A percentile compares a stretch with the other conserved stretches of the same genome.
Conservation (phyloP, 1,140 invertebrate genomes). For the Zaprionus inermis region DNA sequence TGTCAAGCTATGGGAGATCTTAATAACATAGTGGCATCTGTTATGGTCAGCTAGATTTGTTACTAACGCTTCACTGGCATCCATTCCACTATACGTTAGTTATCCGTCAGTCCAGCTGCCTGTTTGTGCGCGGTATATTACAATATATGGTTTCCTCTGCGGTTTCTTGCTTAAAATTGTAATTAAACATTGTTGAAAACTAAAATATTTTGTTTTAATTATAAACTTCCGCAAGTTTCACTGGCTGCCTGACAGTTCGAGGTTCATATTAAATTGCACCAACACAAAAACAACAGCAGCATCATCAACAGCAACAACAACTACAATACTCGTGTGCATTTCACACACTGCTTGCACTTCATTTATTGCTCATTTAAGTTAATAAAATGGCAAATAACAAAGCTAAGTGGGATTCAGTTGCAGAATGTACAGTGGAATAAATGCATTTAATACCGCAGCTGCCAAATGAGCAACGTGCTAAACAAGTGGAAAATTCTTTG, state of each 20-base stretch:
- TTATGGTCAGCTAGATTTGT: too few species aligned
- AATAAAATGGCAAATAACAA: conserved; percentile 45
- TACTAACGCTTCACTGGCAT: conserved; percentile 1
- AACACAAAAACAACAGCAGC: conserved; percentile 1
- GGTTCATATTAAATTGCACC: conserved; percentile 32
- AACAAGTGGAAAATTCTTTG: background rate
- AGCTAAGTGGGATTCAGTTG: conserved; percentile 19
- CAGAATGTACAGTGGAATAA: conserved; percentile 25
- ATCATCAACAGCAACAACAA: background rate
- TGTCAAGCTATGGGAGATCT: background rate
- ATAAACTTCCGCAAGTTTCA: conserved; percentile 45
- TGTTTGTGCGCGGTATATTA: conserved; percentile 2
- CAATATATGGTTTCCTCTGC: conserved; percentile 11
- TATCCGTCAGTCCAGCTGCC: background rate
- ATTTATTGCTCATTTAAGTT: conserved; percentile 63
- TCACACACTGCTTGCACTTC: conserved; percentile 40
- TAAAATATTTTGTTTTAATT: conserved; percentile 73
- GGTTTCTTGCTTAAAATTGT: conserved; percentile 37
- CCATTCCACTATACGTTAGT: background rate
- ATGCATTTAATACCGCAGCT: conserved; percentile 48
- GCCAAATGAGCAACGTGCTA: conserved; percentile 10
- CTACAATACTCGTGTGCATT: conserved; percentile 6
- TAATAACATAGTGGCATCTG: background rate
- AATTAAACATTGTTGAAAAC: conserved; percentile 54
- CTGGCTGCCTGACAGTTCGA: conserved; percentile 40